Percentiles rank a stretch among this genome's conserved stretches.
Conservation (phyloP, 1,140 invertebrate genomes). For the Drosophila kohkoa region DNA sequence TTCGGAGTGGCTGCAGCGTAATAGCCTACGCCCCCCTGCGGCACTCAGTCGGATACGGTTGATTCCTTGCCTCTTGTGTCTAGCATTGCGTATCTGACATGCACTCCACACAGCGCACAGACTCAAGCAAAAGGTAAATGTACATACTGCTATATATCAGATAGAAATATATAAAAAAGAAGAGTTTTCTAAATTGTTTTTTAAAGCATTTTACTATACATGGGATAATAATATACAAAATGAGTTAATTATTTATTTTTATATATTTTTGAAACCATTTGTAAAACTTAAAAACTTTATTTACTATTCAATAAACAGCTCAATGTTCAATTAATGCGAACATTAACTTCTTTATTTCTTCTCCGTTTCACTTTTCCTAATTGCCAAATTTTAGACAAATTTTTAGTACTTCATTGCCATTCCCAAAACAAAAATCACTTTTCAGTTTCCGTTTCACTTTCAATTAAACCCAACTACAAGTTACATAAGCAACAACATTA, state of each 20-base stretch:
- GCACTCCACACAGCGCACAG: constrained; percentile 39
- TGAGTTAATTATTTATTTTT: too few species aligned
- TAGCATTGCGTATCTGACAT: constrained; percentile 79
- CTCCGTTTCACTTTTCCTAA: background rate
- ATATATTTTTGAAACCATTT: too few species aligned
- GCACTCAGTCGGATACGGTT: constrained; percentile 59
- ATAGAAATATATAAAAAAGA: background rate
- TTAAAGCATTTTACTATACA: background rate
- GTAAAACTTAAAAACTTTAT: too few species aligned
- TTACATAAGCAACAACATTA: background rate
- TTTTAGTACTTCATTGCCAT: background rate
- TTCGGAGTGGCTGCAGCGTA: constrained; percentile 1
- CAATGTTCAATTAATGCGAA: too few species aligned
- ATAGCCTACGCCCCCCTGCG: background rate
- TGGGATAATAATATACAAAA: too few species aligned
- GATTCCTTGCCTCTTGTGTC: constrained; percentile 78
- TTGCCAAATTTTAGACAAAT: background rate
- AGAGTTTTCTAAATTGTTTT: background rate
- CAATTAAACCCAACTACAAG: background rate
- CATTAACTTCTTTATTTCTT: too few species aligned
- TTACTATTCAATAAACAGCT: too few species aligned
- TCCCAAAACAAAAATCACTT: background rate
- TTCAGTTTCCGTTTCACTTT: constrained; percentile 1
- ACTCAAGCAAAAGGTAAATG: background rate
- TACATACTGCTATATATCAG: background rate